Percentiles rank a stretch among this genome's conserved stretches.
Evolutionary conservation across 2,888 invertebrate species (phyloP).

Genomic region (Blastobasis adustella): DNA sequence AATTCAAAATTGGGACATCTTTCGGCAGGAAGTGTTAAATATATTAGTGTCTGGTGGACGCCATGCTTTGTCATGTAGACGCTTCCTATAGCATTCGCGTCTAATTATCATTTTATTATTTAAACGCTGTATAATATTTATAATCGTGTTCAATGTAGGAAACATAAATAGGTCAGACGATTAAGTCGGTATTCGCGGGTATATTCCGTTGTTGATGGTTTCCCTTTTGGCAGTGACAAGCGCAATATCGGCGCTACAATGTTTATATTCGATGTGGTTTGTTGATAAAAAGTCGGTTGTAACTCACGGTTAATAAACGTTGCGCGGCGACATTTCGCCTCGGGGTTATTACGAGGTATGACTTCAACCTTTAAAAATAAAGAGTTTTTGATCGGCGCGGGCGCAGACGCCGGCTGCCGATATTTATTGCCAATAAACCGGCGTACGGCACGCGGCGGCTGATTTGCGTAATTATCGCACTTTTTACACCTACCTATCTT

Average conservation of each 20-base stretch:
- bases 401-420: conserved; percentile 33
- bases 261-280: neutral
- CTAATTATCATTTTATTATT: conserved; percentile 27
- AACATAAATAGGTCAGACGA: conserved; percentile 9
- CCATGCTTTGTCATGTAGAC: conserved; percentile 36
- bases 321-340: too few species aligned
- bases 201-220: conserved; percentile 7
- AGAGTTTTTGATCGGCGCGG: conserved; percentile 25
- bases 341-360: conserved; percentile 25
- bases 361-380: conserved; percentile 52
- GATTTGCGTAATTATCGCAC: conserved; percentile 33
- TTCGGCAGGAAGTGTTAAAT: conserved; percentile 65
- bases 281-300: neutral
- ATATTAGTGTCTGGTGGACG: conserved; percentile 52
- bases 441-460: conserved; percentile 25
- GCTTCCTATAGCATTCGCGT: conserved; percentile 31
- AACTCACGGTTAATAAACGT: too few species aligned
- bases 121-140: conserved; percentile 16
- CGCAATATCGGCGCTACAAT: neutral
- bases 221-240: conserved; percentile 5
- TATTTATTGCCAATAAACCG: conserved; percentile 65
- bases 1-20: conserved; percentile 70
- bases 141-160: conserved; percentile 13
- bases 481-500: conserved; percentile 32
- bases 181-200: conserved; percentile 2